phyloP scores from a whole-genome alignment of 2,888 invertebrate genomes.

The Ametastegia equiseti region DNA sequence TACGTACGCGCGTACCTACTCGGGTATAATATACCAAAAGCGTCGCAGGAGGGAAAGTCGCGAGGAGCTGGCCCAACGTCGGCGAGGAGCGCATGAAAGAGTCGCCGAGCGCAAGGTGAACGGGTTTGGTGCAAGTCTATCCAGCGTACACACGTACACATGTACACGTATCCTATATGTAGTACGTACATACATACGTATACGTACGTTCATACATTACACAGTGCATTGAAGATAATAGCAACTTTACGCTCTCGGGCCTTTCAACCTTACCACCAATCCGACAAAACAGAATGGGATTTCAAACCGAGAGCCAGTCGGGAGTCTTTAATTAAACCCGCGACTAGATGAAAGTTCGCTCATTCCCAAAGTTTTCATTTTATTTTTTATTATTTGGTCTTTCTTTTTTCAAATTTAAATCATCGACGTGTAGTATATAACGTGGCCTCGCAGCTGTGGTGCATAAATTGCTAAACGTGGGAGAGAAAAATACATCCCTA shows the following conservation, averaged over 20 bases:
- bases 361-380: background rate
- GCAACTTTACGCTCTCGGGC: too few species aligned
- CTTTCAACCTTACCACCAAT: background rate
- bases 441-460: background rate
- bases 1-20: too few species aligned
- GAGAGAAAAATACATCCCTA: too few species aligned
- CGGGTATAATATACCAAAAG: background rate
- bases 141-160: too few species aligned
- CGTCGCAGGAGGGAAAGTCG: slow-evolving; percentile 32
- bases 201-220: background rate
- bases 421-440: background rate
- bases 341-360: too few species aligned
- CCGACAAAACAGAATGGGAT: slow-evolving; percentile 14
- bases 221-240: too few species aligned
- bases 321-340: too few species aligned
- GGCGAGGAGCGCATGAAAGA: slow-evolving; percentile 57
- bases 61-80: slow-evolving; percentile 54
- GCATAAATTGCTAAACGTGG: too few species aligned
- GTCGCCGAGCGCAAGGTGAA: slow-evolving; percentile 70
- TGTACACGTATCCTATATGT: background rate
- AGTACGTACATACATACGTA: background rate
- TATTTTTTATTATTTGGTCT: too few species aligned
- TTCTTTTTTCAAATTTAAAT: too few species aligned
- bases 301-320: slow-evolving; percentile 28
- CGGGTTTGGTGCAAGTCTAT: slow-evolving; percentile 57